Conservation (phyloP, 2,888 invertebrate genomes). For the Drepana falcataria region DNA sequence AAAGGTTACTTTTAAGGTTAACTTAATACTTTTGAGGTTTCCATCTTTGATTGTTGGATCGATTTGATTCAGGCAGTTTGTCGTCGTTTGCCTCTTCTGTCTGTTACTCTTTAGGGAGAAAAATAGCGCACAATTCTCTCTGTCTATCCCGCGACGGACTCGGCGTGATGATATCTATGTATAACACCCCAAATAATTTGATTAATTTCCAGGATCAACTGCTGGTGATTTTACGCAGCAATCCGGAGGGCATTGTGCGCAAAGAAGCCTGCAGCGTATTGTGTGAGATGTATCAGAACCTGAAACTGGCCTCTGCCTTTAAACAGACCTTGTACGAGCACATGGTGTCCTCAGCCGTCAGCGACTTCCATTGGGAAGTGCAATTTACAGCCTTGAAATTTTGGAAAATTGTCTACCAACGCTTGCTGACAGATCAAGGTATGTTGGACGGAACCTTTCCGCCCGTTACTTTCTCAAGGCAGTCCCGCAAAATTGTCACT, state of each 20-base stretch:
- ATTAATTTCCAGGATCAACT: conserved; percentile 62
- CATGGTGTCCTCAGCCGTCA: conserved; percentile 82
- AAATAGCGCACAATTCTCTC: too few relatives aligned
- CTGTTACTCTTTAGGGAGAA: too few relatives aligned
- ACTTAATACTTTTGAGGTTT: too few relatives aligned
- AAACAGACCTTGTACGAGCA: conserved; percentile 79
- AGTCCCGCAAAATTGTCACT: conserved; percentile 86
- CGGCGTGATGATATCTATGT: too few relatives aligned
- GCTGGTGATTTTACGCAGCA: conserved; percentile 79
- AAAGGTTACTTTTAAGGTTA: too few relatives aligned
- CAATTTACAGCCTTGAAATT: conserved; percentile 84
- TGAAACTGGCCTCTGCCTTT: conserved; percentile 76
- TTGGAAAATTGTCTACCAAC: conserved; percentile 84
- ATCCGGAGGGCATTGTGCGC: conserved; percentile 87
- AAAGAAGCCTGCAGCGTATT: conserved; percentile 84
- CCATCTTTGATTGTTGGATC: too few relatives aligned
- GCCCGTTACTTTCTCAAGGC: conserved; percentile 87
- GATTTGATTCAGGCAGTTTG: too few relatives aligned
- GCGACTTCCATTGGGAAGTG: conserved; percentile 91
- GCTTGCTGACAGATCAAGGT: conserved; percentile 85
- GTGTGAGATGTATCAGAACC: conserved; percentile 81
- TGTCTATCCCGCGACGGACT: too few relatives aligned
- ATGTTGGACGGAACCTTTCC: conserved; percentile 91
- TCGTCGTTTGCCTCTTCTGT: too few relatives aligned
- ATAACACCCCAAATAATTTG: neutral